Evolutionary conservation across 2,888 invertebrate species (phyloP).

Genomic region (Eupithecia abbreviata): DNA sequence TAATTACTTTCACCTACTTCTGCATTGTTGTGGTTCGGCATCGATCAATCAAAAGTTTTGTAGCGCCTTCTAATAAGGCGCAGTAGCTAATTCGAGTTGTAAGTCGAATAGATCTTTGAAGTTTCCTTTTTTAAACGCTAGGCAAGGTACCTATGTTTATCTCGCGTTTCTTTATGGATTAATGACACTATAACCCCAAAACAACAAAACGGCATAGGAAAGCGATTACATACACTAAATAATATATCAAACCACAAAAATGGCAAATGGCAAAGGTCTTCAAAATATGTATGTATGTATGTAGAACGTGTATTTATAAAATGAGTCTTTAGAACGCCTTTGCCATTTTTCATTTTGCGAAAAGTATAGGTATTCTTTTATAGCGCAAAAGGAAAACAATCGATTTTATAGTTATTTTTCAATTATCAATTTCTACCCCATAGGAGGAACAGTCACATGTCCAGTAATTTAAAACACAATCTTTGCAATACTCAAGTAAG

Average conservation of each 20-base stretch:
- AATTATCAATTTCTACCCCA: not conserved
- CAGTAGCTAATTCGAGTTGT: not conserved
- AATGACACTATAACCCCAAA: not conserved
- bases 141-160: not conserved
- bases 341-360: not conserved
- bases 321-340: too few relatives aligned
- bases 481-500: not conserved
- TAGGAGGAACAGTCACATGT: not conserved
- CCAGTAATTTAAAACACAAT: not conserved
- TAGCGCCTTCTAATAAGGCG: not conserved
- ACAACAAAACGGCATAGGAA: not conserved
- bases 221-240: too few relatives aligned
- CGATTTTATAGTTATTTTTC: not conserved
- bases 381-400: not conserved
- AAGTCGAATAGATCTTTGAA: not conserved
- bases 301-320: too few relatives aligned
- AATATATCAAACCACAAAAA: too few relatives aligned
- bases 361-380: not conserved
- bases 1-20: slow-evolving; percentile 51
- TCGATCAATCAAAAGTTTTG: slow-evolving; percentile 39
- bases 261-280: too few relatives aligned
- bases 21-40: slow-evolving; percentile 29
- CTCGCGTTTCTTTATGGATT: not conserved
- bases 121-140: not conserved
- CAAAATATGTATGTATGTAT: too few relatives aligned